Evolutionary conservation across 1,140 invertebrate genomes (phyloP).

Genomic region (Harpegnathos saltator): DNA sequence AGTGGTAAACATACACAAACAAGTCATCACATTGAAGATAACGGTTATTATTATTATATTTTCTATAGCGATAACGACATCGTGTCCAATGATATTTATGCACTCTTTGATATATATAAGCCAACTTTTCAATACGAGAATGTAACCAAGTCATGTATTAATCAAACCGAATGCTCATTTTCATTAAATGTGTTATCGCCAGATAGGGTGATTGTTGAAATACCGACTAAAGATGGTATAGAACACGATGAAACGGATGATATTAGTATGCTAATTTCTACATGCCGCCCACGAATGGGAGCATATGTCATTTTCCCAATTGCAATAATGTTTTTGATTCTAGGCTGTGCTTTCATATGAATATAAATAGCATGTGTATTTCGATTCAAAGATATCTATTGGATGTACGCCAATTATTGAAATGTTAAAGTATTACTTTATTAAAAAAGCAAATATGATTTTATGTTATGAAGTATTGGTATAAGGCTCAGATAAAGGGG

Average conservation of each 20-base stretch:
- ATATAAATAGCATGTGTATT: constrained; percentile 3
- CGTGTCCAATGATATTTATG: constrained; percentile 92
- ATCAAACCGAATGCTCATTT: constrained; percentile 91
- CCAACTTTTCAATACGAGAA: constrained; percentile 92
- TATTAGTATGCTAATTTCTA: constrained; percentile 89
- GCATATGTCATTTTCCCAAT: constrained; percentile 93
- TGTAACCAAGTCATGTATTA: constrained; percentile 90
- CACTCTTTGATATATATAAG: constrained; percentile 93
- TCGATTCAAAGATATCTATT: not conserved
- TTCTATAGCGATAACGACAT: constrained; percentile 94
- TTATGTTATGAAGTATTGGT: not conserved
- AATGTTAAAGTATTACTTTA: not conserved
- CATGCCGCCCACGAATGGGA: constrained; percentile 91
- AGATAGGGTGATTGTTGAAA: constrained; percentile 92
- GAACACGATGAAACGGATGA: constrained; percentile 90
- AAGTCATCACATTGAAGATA: constrained; percentile 89
- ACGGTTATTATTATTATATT: constrained; percentile 95
- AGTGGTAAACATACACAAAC: constrained; percentile 88
- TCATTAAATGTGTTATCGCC: constrained; percentile 89
- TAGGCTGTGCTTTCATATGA: constrained; percentile 90
- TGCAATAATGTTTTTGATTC: constrained; percentile 90
- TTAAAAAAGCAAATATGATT: not conserved
- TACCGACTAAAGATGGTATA: constrained; percentile 92
- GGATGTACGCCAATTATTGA: not conserved
- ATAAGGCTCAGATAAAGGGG: not conserved